Conservation (phyloP, 2,797 vertebrate species). For the Agapornis canus region DNA sequence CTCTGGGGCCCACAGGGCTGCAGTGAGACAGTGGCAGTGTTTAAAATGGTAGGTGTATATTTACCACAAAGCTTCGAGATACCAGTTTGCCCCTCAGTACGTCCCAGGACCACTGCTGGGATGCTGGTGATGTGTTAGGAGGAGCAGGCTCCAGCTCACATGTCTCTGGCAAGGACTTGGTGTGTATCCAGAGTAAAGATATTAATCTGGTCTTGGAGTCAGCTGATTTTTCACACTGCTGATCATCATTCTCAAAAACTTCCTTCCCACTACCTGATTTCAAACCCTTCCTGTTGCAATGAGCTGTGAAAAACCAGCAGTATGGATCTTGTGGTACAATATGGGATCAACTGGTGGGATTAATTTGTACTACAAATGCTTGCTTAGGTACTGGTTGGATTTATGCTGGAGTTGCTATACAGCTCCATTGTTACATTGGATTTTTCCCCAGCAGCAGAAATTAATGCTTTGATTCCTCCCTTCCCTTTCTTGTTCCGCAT, state of each 20-base stretch:
- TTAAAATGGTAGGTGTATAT: too few species aligned
- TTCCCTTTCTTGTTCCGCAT: not conserved
- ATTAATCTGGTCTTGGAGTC: not conserved
- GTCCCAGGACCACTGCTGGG: rapidly evolving
- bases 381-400: not conserved
- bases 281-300: not conserved
- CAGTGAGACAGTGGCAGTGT: not conserved
- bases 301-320: not conserved
- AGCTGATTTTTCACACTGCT: not conserved
- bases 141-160: not conserved
- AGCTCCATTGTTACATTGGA: not conserved
- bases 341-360: not conserved
- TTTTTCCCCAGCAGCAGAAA: not conserved
- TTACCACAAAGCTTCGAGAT: not conserved
- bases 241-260: too few species aligned
- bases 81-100: rapidly evolving
- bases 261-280: not conserved
- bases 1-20: not conserved
- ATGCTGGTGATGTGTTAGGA: rapidly evolving
- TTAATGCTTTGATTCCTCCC: not conserved
- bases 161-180: not conserved
- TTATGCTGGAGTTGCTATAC: not conserved
- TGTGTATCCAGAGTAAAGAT: not conserved
- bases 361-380: not conserved
- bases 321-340: not conserved